Percentiles rank a stretch among this genome's conserved stretches.
Evolutionary conservation across 2,113 vertebrate species (phyloP).

Genomic region (Nothocercus nigrocapillus): DNA sequence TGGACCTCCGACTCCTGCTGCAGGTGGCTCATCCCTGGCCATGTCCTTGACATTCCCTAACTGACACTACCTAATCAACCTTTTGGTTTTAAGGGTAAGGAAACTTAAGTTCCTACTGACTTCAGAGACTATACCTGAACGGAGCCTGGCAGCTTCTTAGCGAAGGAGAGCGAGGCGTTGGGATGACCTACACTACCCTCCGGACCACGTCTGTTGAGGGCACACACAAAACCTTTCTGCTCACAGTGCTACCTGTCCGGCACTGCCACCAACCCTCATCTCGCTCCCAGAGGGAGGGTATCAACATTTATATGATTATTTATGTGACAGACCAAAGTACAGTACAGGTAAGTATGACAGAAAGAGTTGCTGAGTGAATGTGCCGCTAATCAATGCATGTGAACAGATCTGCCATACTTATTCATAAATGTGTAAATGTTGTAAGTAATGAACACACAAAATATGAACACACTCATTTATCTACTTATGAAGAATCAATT

Average conservation of each 20-base stretch:
- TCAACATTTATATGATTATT: background rate
- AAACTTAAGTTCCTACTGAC: too few relatives aligned
- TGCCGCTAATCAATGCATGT: conserved; percentile 49
- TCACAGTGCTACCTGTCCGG: background rate
- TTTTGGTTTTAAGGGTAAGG: background rate
- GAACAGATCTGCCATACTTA: conserved; percentile 60
- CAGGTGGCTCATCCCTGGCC: background rate
- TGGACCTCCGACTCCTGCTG: background rate
- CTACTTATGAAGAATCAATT: conserved; percentile 71
- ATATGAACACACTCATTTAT: conserved; percentile 69
- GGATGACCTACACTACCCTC: too few relatives aligned
- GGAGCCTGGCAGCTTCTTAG: background rate
- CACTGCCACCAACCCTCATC: background rate
- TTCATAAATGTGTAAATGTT: conserved; percentile 69
- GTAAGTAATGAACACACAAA: conserved; percentile 75
- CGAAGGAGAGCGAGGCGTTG: background rate
- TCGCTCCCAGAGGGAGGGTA: background rate
- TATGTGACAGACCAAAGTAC: background rate
- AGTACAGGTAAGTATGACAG: conserved; percentile 58
- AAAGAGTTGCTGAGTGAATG: conserved; percentile 55
- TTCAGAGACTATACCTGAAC: background rate
- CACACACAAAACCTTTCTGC: accelerated
- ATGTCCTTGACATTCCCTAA: background rate
- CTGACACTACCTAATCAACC: background rate
- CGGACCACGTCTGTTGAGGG: background rate